Percentiles rank a stretch among this genome's conserved stretches.
These are phyloP conservation scores for Cyphomyrmex costatus DNA, from an alignment of 1,140 invertebrate genomes.

Conservation along the genomic window DNA sequence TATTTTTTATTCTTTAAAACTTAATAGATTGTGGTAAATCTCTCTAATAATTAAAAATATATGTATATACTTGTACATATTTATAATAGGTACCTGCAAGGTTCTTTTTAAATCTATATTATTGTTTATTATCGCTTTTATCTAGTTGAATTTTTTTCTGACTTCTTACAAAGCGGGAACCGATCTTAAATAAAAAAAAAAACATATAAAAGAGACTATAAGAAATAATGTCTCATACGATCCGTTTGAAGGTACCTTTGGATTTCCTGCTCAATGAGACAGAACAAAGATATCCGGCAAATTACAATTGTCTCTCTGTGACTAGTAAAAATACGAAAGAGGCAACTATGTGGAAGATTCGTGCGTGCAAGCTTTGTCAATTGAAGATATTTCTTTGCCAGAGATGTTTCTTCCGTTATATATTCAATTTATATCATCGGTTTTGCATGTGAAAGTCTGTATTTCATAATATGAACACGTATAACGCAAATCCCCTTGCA, in stretches of 20 bases:
- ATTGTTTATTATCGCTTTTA: not conserved
- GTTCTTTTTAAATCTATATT: not conserved
- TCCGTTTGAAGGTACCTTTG: conserved; percentile 10
- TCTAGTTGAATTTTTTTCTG: not conserved
- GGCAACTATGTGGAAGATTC: conserved; percentile 78
- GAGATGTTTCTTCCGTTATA: not conserved
- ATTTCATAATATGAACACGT: conserved; percentile 8
- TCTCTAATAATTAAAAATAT: not conserved
- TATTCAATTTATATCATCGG: conserved; percentile 26
- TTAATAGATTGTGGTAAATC: not conserved
- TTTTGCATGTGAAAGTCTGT: not conserved
- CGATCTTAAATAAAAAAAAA: not conserved
- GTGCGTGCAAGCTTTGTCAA: conserved; percentile 72
- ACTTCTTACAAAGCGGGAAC: not conserved
- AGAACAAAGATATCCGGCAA: conserved; percentile 15
- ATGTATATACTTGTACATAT: not conserved
- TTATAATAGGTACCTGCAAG: not conserved
- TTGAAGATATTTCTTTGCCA: conserved; percentile 15
- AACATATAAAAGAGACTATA: conserved; percentile 10
- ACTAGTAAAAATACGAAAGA: conserved; percentile 68
- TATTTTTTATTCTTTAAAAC: not conserved
- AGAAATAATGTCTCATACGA: conserved; percentile 18
- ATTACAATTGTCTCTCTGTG: conserved; percentile 40
- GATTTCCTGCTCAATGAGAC: conserved; percentile 23
- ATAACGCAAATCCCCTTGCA: not conserved